Base-by-base conservation (phyloP, 2,113 vertebrate genomes). In the Raja brachyura region DNA sequence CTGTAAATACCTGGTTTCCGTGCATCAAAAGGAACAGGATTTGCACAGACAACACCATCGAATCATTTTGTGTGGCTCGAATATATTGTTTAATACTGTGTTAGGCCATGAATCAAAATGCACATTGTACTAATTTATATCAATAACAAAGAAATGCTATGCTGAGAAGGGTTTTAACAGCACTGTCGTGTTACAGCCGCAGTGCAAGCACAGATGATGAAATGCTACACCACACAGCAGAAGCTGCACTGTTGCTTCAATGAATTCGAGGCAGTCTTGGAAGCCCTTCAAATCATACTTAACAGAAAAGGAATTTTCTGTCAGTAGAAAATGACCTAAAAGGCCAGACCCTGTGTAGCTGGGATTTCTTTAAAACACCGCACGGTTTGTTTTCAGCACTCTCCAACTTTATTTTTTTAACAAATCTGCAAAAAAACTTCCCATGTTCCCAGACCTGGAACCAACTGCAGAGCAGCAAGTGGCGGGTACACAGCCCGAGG, bases 281-380 rank as follows among this genome's bases (percentile, higher is more conserved):
- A 92, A 73, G 39, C 90, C 73, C 66, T 73, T 92, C 90, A 73
- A 63, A 88, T 88, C 68, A 73, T 73, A 73, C 90, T 92, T 88
- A 92, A 92, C 39, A 73, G 90, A 92, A 73, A 92, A 73, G 63
- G 90, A 92, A 92, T 92, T 92, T 73, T 73, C 90, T 25, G 68
- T 73, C 90, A 74, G 68, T 92, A 54, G 31, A 92, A 92, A 92
- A 73, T 73, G 63, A 88, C 59, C 59, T 88, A n/a, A 18, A 18
- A 70, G 68, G 39, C 90, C 90, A 74, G 66, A 74, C 66, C 33
- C 68, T 73, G 18, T 92, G 39, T 14, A 48, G 90, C 39, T 73
- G 25, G 90, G 22, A 22, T 74, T 73, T 73, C 39, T 92, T 92
- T 92, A 92, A 92, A 92, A 73, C 63, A 61, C 88, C 33, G 31